Conservation (phyloP, 2,113 vertebrate genomes). For the Drymodes brunneopygia region DNA sequence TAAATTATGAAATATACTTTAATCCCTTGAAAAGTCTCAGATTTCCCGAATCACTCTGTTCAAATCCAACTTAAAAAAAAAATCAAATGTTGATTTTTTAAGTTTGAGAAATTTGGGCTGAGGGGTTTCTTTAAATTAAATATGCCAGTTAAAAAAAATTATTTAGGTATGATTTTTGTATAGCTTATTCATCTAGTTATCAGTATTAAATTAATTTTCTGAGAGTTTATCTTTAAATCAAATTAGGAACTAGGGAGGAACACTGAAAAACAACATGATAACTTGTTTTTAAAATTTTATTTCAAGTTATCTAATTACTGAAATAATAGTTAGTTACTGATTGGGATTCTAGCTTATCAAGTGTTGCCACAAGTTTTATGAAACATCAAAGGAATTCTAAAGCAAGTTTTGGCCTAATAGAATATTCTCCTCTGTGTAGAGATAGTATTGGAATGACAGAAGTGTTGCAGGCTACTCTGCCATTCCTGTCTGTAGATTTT, state of each 20-base stretch:
- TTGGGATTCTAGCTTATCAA: neutral
- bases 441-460: neutral
- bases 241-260: neutral
- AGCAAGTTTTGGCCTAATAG: neutral
- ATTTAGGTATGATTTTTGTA: fast-evolving
- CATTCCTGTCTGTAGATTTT: neutral
- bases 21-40: neutral
- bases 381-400: neutral
- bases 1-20: neutral
- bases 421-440: neutral
- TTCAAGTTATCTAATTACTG: neutral
- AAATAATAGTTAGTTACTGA: neutral
- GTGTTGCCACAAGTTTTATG: neutral
- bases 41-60: neutral
- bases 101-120: neutral
- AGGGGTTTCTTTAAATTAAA: neutral
- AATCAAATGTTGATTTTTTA: neutral
- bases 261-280: neutral
- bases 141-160: neutral
- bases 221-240: neutral
- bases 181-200: neutral
- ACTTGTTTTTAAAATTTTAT: neutral
- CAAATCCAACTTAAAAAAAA: neutral
- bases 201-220: neutral
- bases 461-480: neutral